Conservation (phyloP, 2,797 vertebrate species). For the Takifugu rubripes region DNA sequence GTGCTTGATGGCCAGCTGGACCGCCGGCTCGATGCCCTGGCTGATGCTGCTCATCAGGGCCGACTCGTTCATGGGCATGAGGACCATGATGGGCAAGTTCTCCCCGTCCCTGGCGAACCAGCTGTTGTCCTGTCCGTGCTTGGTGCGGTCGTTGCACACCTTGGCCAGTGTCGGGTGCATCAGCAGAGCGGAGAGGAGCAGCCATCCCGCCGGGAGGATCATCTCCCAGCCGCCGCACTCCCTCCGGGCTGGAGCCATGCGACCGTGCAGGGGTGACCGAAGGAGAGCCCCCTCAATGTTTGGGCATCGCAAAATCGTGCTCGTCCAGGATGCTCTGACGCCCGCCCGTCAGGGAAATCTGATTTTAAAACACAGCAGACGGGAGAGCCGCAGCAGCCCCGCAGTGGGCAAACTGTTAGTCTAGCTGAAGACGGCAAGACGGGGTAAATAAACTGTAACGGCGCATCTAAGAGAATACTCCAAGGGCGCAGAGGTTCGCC, state of each 20-base stretch:
- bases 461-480: conserved; percentile 57
- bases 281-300: conserved; percentile 67
- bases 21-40: conserved; percentile 81
- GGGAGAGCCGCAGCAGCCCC: conserved; percentile 57
- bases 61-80: conserved; percentile 85
- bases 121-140: conserved; percentile 78
- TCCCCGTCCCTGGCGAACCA: conserved; percentile 76
- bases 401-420: conserved; percentile 53
- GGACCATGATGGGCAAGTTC: conserved; percentile 82
- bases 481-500: conserved; percentile 49
- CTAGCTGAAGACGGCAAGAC: conserved; percentile 28
- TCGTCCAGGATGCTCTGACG: conserved; percentile 58
- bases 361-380: conserved; percentile 28
- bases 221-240: conserved; percentile 75
- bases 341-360: conserved; percentile 41
- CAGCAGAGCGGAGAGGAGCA: conserved; percentile 71
- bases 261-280: conserved; percentile 65
- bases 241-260: conserved; percentile 80
- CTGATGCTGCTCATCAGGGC: conserved; percentile 83
- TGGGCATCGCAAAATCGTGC: conserved; percentile 67
- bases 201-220: conserved; percentile 74
- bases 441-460: conserved; percentile 21
- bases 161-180: conserved; percentile 69
- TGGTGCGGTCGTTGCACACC: conserved; percentile 81
- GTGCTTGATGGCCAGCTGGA: conserved; percentile 81